Evolutionary conservation across 2,888 invertebrate species (phyloP), one percentile per base, ranked within the genome.

Genomic region (Leucophenga montana): DNA sequence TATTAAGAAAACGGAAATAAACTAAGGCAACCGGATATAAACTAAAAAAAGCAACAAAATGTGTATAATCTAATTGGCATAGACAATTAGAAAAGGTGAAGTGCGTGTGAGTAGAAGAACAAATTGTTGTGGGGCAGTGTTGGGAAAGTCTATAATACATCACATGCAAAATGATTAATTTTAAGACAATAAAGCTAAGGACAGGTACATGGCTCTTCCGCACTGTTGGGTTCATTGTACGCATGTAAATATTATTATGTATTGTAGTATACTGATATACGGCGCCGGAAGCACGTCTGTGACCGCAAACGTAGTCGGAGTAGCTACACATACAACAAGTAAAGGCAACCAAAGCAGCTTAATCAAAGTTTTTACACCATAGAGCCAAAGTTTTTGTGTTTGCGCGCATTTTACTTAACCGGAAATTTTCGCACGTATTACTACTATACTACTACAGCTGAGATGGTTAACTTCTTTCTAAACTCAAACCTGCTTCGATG

Each of bases 91-190:
- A 27, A 11, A 18, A 27, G 27, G 3, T 3, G 27, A 2, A 27
- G 27, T 27, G 27, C 27, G 27, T 27, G n/a, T n/a, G n/a, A n/a
- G n/a, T n/a, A n/a, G n/a, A n/a, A n/a, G n/a, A n/a, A n/a, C n/a
- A n/a, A n/a, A n/a, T n/a, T n/a, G n/a, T n/a, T n/a, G n/a, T n/a
- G 13, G 14, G 16, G 50, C 14, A 50, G 16, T 53, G 50, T 31
- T 18, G 16, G 53, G 27, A 27, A 59, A 59, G n/a, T n/a, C 31
- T 4, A 73, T 57, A 64, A 64, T n/a, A 33, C 62, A 77, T 11
- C 75, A 75, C 81, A 79, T 75, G 31, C 20, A 67, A 53, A 76
- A 82, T 81, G 81, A 81, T 81, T 82, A 81, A 81, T 82, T 81
- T 82, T 79, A 81, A 82, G 81, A 82, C 83, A 81, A 81, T 81